Evolutionary conservation across 1,140 invertebrate genomes (phyloP).

Genomic region (Lasioglossum baleicum): DNA sequence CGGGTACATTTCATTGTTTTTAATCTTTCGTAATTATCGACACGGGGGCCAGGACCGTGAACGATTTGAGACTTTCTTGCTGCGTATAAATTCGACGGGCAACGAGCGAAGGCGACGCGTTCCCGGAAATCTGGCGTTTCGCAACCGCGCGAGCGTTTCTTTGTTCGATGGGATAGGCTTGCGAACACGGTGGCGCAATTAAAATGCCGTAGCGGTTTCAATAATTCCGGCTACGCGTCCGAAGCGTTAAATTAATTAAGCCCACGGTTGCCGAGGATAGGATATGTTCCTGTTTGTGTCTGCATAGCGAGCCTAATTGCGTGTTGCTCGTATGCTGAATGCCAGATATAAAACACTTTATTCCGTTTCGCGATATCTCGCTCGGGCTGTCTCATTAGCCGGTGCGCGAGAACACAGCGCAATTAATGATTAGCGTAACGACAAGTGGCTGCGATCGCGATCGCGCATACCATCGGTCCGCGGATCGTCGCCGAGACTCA

Average conservation of each 20-base stretch:
- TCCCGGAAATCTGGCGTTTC: not conserved
- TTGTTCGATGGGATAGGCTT: not conserved
- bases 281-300: not conserved
- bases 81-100: not conserved
- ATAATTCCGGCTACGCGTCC: not conserved
- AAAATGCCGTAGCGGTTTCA: not conserved
- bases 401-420: not conserved
- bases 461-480: not conserved
- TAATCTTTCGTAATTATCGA: not conserved
- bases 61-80: not conserved
- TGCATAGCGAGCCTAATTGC: not conserved
- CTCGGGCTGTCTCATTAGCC: slow-evolving; percentile 5
- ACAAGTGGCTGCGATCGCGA: not conserved
- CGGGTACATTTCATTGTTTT: not conserved
- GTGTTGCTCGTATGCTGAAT: not conserved
- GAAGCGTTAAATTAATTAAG: not conserved
- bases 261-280: not conserved
- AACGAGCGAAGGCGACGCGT: no score
- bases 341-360: not conserved
- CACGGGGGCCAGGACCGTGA: not conserved
- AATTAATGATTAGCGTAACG: not conserved
- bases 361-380: not conserved
- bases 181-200: not conserved
- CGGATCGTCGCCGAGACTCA: not conserved
- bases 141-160: not conserved